Evolutionary conservation across 2,113 vertebrate genomes (phyloP).

Genomic region (Callaeas wilsoni): DNA sequence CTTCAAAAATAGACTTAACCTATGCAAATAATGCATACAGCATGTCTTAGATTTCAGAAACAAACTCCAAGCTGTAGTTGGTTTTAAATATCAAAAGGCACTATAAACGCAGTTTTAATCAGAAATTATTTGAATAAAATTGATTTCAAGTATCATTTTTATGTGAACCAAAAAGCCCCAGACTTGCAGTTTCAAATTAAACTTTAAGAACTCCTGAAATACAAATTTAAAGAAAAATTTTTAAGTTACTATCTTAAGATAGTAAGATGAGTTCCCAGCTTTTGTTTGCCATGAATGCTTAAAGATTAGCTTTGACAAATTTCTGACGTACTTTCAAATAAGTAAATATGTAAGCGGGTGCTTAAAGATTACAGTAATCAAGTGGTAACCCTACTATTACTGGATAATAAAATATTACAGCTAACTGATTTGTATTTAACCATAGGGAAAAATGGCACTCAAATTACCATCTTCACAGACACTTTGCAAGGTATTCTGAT

Average conservation of each 20-base stretch:
- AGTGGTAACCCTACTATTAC: background rate
- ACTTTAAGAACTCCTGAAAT: background rate
- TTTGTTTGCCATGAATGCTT: background rate
- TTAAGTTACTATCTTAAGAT: background rate
- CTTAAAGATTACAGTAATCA: slow-evolving; percentile 1
- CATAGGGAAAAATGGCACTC: slow-evolving; percentile 28
- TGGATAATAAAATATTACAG: background rate
- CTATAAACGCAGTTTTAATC: slow-evolving; percentile 5
- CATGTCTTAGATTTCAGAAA: background rate
- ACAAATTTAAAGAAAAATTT: background rate
- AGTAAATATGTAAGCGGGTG: background rate
- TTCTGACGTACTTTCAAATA: background rate
- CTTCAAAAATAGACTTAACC: slow-evolving; percentile 20
- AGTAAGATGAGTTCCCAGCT: background rate
- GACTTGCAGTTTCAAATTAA: background rate
- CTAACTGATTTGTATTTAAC: background rate
- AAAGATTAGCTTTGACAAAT: background rate
- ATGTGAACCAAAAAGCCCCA: background rate
- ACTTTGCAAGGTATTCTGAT: background rate
- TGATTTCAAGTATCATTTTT: slow-evolving; percentile 6
- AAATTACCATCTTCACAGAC: slow-evolving; percentile 18
- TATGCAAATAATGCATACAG: slow-evolving; percentile 30
- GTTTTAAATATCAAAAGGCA: slow-evolving; percentile 57
- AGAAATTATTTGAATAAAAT: background rate
- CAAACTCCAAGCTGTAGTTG: slow-evolving; percentile 1